Conservation (phyloP, 2,113 vertebrate genomes). For the Anseranas semipalmata region DNA sequence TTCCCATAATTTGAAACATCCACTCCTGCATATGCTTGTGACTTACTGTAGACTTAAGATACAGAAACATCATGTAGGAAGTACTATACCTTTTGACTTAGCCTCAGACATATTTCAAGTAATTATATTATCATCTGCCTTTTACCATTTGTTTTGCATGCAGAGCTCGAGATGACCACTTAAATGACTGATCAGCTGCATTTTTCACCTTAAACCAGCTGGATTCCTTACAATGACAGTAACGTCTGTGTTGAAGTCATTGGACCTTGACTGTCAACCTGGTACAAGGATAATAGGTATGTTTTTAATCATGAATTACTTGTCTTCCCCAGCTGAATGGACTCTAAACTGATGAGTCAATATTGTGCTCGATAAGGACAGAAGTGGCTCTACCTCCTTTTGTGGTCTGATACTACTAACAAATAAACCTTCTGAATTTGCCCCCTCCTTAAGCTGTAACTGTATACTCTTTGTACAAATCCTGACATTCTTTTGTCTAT, state of each 20-base stretch:
- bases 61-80: neutral
- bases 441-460: neutral
- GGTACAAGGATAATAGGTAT: neutral
- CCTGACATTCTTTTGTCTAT: neutral
- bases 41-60: neutral
- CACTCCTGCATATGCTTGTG: neutral
- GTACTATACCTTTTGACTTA: neutral
- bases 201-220: slow-evolving; percentile 18
- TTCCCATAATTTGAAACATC: neutral
- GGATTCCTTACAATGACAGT: neutral
- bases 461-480: neutral
- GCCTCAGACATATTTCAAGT: neutral
- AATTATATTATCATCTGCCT: neutral
- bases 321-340: neutral
- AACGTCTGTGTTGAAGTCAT: neutral
- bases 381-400: neutral
- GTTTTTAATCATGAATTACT: slow-evolving; percentile 10
- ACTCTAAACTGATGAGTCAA: neutral
- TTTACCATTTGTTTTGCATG: neutral
- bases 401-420: neutral
- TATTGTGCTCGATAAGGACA: neutral
- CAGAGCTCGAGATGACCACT: neutral
- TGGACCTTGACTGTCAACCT: slow-evolving; percentile 19
- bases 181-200: neutral
- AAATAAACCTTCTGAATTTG: neutral